These are phyloP conservation scores for Motacilla tschutschensis DNA, from an alignment of 2,113 vertebrate genomes.

Conservation along the genomic window DNA sequence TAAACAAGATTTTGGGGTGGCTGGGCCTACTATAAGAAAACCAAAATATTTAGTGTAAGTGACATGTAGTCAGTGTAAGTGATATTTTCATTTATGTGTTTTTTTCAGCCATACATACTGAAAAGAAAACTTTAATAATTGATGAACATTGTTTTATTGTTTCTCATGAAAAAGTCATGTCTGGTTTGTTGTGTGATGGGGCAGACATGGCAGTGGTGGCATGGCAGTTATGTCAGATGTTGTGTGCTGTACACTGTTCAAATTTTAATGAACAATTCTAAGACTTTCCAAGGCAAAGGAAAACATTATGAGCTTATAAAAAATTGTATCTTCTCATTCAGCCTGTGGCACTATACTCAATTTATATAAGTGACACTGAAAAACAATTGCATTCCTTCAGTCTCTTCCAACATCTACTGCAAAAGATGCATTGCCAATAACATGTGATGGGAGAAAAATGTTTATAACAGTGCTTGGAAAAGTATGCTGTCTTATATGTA, in stretches of 20 bases:
- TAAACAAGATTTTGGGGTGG: background rate
- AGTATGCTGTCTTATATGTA: background rate
- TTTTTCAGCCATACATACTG: background rate
- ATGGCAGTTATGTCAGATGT: background rate
- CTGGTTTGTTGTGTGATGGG: conserved; percentile 34
- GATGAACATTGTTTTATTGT: conserved; percentile 55
- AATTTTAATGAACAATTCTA: conserved; percentile 61
- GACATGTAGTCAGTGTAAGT: background rate
- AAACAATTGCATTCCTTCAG: background rate
- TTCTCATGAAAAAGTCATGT: conserved; percentile 70
- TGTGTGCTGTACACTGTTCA: conserved; percentile 13
- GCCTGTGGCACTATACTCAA: background rate
- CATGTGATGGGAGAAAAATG: background rate
- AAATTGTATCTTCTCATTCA: conserved; percentile 3
- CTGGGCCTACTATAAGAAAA: background rate
- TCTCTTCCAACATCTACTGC: background rate
- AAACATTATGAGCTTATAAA: conserved; percentile 9
- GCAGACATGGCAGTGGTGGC: conserved; percentile 18
- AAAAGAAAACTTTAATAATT: conserved; percentile 65
- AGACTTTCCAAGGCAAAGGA: conserved; percentile 28
- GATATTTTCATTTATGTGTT: background rate
- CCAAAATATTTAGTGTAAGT: background rate
- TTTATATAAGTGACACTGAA: background rate
- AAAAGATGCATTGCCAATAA: background rate
- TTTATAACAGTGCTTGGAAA: background rate